Percentiles rank a stretch among this genome's conserved stretches.
Evolutionary conservation across 2,888 invertebrate genomes (phyloP).

Genomic region (Sthenelais limicola): DNA sequence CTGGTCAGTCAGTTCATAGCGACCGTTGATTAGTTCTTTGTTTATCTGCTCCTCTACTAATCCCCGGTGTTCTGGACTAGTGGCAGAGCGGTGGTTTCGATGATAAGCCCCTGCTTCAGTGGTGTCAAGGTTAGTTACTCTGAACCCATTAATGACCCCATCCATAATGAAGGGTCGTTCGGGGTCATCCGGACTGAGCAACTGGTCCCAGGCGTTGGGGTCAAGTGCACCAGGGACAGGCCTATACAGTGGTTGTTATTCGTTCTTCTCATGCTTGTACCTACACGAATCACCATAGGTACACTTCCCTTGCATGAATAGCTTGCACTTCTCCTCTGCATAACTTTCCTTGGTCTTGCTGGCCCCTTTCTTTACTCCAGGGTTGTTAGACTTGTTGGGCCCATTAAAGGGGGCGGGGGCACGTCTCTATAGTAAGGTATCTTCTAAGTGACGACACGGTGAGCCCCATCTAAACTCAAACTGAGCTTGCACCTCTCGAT

Average conservation of each 20-base stretch:
- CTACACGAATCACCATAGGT: too few relatives aligned
- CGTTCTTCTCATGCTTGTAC: too few relatives aligned
- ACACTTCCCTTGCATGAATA: too few relatives aligned
- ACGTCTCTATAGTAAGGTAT: too few relatives aligned
- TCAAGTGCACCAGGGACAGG: too few relatives aligned
- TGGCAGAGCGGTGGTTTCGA: neutral
- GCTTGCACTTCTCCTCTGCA: too few relatives aligned
- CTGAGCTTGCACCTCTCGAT: conserved; percentile 9
- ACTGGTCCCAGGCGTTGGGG: neutral
- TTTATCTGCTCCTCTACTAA: conserved; percentile 19
- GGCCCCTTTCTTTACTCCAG: too few relatives aligned
- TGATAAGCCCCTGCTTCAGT: neutral
- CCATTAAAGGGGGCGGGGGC: too few relatives aligned
- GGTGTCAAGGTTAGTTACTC: neutral
- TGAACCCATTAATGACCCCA: neutral
- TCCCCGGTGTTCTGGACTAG: neutral
- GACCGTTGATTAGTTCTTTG: conserved; percentile 4
- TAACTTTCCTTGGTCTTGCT: too few relatives aligned
- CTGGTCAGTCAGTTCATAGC: neutral
- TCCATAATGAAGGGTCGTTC: neutral
- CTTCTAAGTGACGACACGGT: too few relatives aligned
- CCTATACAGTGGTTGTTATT: too few relatives aligned
- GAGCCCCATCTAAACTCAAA: neutral
- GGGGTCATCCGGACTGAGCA: neutral
- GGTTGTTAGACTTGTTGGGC: too few relatives aligned